These are phyloP conservation scores for Hydropsyche betteni DNA, from an alignment of 2,888 invertebrate genomes.

Conservation along the genomic window DNA sequence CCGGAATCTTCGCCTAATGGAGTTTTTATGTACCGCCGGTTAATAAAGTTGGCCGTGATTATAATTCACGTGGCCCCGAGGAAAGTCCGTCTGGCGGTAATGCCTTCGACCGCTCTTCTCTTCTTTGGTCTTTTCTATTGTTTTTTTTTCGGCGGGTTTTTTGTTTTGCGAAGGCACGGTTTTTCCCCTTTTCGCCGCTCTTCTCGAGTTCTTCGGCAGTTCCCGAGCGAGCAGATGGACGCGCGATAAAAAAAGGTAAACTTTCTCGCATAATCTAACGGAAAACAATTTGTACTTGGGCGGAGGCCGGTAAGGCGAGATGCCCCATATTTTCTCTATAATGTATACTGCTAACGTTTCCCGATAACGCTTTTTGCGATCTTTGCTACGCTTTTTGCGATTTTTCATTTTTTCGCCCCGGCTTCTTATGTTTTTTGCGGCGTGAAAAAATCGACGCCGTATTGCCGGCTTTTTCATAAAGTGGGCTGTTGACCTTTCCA, in stretches of 20 bases:
- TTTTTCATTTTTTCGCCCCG: neutral
- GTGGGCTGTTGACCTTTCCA: too few relatives aligned
- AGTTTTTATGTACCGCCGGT: conserved; percentile 49
- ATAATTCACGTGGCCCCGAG: conserved; percentile 44
- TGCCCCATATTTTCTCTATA: conserved; percentile 31
- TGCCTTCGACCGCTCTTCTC: conserved; percentile 22
- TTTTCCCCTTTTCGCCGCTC: too few relatives aligned
- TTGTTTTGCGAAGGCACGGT: too few relatives aligned
- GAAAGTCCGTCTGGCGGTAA: conserved; percentile 40
- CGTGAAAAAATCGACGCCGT: too few relatives aligned
- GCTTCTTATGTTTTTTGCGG: too few relatives aligned
- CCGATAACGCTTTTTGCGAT: conserved; percentile 29
- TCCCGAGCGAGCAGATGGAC: conserved; percentile 49
- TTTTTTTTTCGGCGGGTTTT: conserved; percentile 38
- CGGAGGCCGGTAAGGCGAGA: conserved; percentile 17
- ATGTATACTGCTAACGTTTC: conserved; percentile 30
- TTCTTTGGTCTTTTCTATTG: conserved; percentile 15
- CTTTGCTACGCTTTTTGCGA: conserved; percentile 11
- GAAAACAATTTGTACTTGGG: conserved; percentile 43
- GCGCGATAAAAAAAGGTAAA: conserved; percentile 47
- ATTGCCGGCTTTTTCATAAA: too few relatives aligned
- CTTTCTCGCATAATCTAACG: conserved; percentile 49
- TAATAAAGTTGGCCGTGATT: conserved; percentile 50
- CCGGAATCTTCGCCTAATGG: conserved; percentile 42
- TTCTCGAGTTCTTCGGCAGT: conserved; percentile 23